These are phyloP conservation scores for Platygyra sinensis DNA, from an alignment of 64 coral and sea anemone species.

Conservation along the genomic window DNA sequence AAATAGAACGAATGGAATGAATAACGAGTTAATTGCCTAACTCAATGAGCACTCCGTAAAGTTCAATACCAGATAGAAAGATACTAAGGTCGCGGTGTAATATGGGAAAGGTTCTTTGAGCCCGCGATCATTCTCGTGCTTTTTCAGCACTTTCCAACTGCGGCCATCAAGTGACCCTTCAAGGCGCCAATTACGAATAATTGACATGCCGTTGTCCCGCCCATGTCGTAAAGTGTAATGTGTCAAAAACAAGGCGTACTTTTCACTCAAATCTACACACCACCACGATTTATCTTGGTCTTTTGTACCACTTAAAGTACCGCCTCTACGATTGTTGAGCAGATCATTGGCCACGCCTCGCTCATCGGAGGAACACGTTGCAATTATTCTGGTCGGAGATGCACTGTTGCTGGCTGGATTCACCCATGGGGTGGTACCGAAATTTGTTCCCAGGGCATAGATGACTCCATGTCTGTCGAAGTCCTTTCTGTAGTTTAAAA, in stretches of 20 bases:
- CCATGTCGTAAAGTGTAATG: slow-evolving; percentile 72
- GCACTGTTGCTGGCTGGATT: slow-evolving; percentile 49
- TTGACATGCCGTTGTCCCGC: slow-evolving; percentile 68
- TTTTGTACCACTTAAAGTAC: slow-evolving; percentile 69
- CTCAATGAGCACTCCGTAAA: slow-evolving; percentile 72
- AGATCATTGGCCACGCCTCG: slow-evolving; percentile 63
- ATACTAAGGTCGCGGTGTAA: slow-evolving; percentile 74
- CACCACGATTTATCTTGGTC: slow-evolving; percentile 83
- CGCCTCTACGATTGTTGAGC: slow-evolving; percentile 66
- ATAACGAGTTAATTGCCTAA: background rate
- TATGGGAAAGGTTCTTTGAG: slow-evolving; percentile 71
- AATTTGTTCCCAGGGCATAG: slow-evolving; percentile 77
- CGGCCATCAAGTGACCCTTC: slow-evolving; percentile 78
- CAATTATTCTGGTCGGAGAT: slow-evolving; percentile 36
- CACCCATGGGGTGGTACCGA: slow-evolving; percentile 55
- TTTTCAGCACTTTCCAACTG: slow-evolving; percentile 63
- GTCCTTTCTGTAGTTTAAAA: slow-evolving; percentile 82
- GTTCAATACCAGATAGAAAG: slow-evolving; percentile 78
- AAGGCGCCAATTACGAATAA: slow-evolving; percentile 70
- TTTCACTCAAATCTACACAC: slow-evolving; percentile 71
- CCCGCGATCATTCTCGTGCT: slow-evolving; percentile 72
- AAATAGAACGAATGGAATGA: too few relatives aligned
- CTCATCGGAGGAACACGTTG: slow-evolving; percentile 58
- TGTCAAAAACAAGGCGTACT: slow-evolving; percentile 64
- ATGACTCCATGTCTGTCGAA: slow-evolving; percentile 83